Conservation (phyloP, 2,888 invertebrate genomes). For the Pinctada fucata region DNA sequence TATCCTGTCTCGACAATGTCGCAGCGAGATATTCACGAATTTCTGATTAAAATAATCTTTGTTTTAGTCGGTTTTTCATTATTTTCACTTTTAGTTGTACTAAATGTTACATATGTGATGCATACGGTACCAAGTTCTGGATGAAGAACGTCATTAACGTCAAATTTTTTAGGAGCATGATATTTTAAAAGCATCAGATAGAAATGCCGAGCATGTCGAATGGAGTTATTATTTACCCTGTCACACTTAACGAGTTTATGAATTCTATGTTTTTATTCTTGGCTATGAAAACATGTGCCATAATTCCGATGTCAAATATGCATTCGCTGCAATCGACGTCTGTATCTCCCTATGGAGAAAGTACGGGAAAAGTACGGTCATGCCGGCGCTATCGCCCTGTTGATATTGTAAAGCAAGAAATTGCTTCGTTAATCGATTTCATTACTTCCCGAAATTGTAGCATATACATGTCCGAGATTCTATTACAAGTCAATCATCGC, state of each 20-base stretch:
- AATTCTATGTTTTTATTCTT: neutral
- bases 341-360: neutral
- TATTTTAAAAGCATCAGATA: neutral
- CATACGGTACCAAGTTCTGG: too few relatives aligned
- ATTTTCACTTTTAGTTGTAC: too few relatives aligned
- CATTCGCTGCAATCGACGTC: neutral
- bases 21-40: too few relatives aligned
- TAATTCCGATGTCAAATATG: neutral
- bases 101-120: too few relatives aligned
- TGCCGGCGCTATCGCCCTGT: neutral
- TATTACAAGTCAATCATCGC: conserved; percentile 28
- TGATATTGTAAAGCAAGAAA: neutral
- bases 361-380: neutral
- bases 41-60: too few relatives aligned
- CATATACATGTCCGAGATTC: conserved; percentile 30
- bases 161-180: neutral
- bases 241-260: neutral
- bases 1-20: too few relatives aligned
- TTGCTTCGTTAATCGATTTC: conserved; percentile 25
- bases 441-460: conserved; percentile 23
- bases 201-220: neutral
- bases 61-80: too few relatives aligned
- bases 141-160: too few relatives aligned
- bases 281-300: neutral
- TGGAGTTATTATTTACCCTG: neutral